A percentile compares a stretch with the other conserved stretches of the same genome.
phyloP scores from a whole-genome alignment of 1,140 invertebrate genomes.

The Papilio polyxenes region DNA sequence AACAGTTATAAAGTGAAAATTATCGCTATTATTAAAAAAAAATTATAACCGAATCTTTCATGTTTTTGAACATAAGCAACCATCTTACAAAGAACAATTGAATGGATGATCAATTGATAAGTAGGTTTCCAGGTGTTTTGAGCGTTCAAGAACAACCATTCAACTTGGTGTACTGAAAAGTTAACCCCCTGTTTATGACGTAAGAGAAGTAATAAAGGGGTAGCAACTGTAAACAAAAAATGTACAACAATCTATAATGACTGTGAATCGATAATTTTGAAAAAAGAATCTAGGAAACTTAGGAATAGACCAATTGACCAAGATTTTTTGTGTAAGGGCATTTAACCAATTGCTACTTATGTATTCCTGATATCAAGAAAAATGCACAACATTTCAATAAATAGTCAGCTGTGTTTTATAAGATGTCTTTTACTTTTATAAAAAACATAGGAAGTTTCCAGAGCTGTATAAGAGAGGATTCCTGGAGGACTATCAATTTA shows the following conservation, averaged over 20 bases:
- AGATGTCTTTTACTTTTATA: too few relatives aligned
- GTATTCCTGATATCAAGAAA: background rate
- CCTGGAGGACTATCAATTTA: conserved; percentile 15
- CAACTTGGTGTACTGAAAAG: background rate
- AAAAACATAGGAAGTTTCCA: background rate
- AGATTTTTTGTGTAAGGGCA: too few relatives aligned
- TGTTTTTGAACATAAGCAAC: background rate
- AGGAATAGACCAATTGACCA: too few relatives aligned
- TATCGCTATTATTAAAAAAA: background rate
- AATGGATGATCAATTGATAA: background rate
- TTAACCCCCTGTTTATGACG: background rate
- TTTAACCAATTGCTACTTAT: too few relatives aligned
- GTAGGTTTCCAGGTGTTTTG: background rate
- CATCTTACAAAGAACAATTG: background rate
- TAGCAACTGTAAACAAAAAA: background rate
- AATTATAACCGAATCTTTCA: background rate
- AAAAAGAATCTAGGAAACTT: background rate
- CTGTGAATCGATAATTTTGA: background rate
- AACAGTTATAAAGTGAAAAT: background rate
- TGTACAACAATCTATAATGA: background rate
- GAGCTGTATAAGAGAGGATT: background rate
- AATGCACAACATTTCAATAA: background rate
- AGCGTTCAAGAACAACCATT: background rate
- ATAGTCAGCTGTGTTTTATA: background rate
- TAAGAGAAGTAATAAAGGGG: background rate